Percentiles rank a stretch among this genome's conserved stretches.
These are phyloP conservation scores for Liasis olivaceus DNA, from an alignment of 2,797 vertebrate genomes.

Conservation along the genomic window DNA sequence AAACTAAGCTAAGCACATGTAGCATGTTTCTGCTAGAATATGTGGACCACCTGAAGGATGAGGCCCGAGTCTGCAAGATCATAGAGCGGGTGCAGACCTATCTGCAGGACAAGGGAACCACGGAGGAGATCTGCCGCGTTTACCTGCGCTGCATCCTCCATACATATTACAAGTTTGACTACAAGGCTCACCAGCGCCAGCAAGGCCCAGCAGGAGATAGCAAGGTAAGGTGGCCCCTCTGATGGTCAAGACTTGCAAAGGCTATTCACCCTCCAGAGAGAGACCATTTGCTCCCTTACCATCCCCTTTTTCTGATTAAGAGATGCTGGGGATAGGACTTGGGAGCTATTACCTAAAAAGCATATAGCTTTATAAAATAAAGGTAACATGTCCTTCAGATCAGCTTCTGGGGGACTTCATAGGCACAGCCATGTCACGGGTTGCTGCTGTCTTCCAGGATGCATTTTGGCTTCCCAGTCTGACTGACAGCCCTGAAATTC, in stretches of 20 bases:
- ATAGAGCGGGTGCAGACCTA: slow-evolving; percentile 85
- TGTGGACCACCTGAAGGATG: slow-evolving; percentile 91
- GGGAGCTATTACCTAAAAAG: neutral
- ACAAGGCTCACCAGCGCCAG: slow-evolving; percentile 88
- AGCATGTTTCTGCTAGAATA: slow-evolving; percentile 77
- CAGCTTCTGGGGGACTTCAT: neutral
- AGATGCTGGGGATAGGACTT: neutral
- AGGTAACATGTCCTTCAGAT: neutral
- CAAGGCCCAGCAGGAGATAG: slow-evolving; percentile 80
- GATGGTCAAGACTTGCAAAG: neutral
- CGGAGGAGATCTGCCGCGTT: slow-evolving; percentile 87
- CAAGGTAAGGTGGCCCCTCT: slow-evolving; percentile 72
- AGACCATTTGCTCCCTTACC: neutral
- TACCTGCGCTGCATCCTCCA: slow-evolving; percentile 89
- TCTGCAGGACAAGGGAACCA: slow-evolving; percentile 85
- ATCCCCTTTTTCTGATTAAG: neutral
- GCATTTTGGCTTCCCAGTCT: neutral
- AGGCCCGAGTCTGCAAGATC: slow-evolving; percentile 84
- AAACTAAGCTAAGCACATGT: neutral
- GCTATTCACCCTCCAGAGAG: neutral
- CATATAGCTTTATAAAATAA: neutral
- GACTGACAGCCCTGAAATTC: neutral
- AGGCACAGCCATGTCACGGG: neutral
- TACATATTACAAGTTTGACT: slow-evolving; percentile 96
- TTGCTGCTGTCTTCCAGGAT: neutral